Evolutionary conservation across 2,888 invertebrate genomes (phyloP), one percentile per base, ranked within the genome.

Genomic region (Aspidapion aeneum): DNA sequence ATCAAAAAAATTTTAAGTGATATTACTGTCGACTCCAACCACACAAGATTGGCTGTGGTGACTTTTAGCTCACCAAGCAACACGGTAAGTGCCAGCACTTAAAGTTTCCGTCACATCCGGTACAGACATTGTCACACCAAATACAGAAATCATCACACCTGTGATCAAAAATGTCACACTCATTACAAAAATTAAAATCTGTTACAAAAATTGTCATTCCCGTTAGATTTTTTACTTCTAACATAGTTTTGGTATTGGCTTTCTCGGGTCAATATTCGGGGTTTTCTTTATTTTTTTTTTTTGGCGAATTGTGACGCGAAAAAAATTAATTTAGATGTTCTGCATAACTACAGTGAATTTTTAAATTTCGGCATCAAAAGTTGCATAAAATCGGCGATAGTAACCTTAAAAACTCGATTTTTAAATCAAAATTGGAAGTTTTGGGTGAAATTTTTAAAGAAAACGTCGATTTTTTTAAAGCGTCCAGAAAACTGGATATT

Each of bases 1-100:
- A 87, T 89, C 51, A 84, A 85, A 72, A 88, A 86, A 74, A 76
- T 89, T 3, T 74, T 90, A 52, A 85, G 87, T 21, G 86, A 87
- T 72, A 86, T 89, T 68, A 85, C 85, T 0, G 87, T 89, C 18
- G 86, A 87, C 68, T 82, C 81, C 56, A 82, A 85, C 70, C 83
- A 86, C 49, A 86, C 88, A 0, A 80, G 88, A 66, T 85, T 89
- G 19, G 84, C 88, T 7, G 78, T 90, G 51, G 82, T 89, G 20
- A 87, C 87, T 9, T 90, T 87, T 74, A 86, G 87, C 67, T 87
- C 87, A 0, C 81, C 82, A 63, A 81, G 81, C 58, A 81, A 83
- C 72, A 83, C 88, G 63, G 81, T 82, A 75, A 80, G 81, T 78
- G 63, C 18, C n/a, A 50, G 18, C n/a, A n/a, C n/a, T n/a, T n/a